These are phyloP conservation scores for Coleophora flavipennella DNA, from an alignment of 2,888 invertebrate species.

Conservation along the genomic window DNA sequence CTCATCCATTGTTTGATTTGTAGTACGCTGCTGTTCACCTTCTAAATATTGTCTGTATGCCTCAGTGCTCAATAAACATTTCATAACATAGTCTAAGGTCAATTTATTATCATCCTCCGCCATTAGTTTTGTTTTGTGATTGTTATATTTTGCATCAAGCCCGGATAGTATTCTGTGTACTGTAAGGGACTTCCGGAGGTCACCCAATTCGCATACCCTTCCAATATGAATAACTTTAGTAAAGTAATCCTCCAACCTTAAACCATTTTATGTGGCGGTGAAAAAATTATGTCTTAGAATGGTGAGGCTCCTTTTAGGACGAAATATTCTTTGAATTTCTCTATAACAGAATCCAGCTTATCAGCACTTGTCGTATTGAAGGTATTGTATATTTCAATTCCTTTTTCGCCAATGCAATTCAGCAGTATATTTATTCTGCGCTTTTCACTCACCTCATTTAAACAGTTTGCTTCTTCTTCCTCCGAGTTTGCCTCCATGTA, in stretches of 20 bases:
- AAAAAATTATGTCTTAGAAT: constrained; percentile 1
- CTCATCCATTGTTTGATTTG: background rate
- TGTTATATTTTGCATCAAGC: background rate
- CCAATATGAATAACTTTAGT: constrained; percentile 2
- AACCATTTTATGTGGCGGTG: background rate
- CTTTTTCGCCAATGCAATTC: background rate
- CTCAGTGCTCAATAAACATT: background rate
- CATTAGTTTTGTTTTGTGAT: background rate
- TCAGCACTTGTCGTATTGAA: no score
- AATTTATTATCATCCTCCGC: background rate
- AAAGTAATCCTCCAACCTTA: constrained; percentile 2
- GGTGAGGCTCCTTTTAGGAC: background rate
- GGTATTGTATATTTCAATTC: background rate
- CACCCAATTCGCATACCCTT: constrained; percentile 1
- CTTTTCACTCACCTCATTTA: background rate
- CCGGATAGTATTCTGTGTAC: constrained; percentile 1
- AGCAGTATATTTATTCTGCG: background rate
- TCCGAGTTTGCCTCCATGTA: no score
- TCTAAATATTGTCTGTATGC: background rate
- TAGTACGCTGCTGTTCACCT: background rate
- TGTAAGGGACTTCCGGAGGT: background rate
- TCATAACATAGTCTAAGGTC: background rate
- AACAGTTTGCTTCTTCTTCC: background rate
- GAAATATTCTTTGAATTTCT: background rate
- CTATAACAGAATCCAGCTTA: background rate